phyloP scores from a whole-genome alignment of 2,888 invertebrate genomes.

The Apotomis turbidana region DNA sequence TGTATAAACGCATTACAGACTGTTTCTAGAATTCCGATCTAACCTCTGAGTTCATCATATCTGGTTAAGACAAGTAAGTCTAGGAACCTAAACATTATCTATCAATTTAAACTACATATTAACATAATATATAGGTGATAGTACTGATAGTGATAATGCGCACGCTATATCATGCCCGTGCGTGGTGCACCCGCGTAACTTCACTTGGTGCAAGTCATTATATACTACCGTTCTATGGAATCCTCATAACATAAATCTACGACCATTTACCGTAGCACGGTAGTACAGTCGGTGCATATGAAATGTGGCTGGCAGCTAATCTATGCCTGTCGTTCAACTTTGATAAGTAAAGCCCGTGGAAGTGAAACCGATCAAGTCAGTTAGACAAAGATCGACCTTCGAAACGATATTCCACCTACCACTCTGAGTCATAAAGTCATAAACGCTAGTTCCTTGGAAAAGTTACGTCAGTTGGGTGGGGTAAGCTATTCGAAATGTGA shows the following conservation, averaged over 20 bases:
- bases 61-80: slow-evolving; percentile 13
- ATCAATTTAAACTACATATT: slow-evolving; percentile 17
- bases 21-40: slow-evolving; percentile 22
- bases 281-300: neutral
- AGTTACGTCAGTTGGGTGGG: neutral
- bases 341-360: slow-evolving; percentile 16
- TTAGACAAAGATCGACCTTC: slow-evolving; percentile 8
- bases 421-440: neutral
- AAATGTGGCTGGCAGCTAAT: slow-evolving; percentile 30
- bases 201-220: neutral
- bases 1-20: neutral
- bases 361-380: slow-evolving; percentile 18
- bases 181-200: slow-evolving; percentile 7
- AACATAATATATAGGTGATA: neutral
- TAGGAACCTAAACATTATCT: slow-evolving; percentile 26
- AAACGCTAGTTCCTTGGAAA: neutral
- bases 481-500: too few species aligned
- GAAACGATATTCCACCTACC: neutral
- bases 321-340: slow-evolving; percentile 10
- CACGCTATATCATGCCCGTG: neutral
- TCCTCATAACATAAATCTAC: too few species aligned
- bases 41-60: slow-evolving; percentile 13
- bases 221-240: too few species aligned
- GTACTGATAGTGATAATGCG: slow-evolving; percentile 5
- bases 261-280: too few species aligned